These are phyloP conservation scores for Paedocypris micromegethes DNA, from an alignment of 2,797 vertebrate genomes.

Conservation along the genomic window DNA sequence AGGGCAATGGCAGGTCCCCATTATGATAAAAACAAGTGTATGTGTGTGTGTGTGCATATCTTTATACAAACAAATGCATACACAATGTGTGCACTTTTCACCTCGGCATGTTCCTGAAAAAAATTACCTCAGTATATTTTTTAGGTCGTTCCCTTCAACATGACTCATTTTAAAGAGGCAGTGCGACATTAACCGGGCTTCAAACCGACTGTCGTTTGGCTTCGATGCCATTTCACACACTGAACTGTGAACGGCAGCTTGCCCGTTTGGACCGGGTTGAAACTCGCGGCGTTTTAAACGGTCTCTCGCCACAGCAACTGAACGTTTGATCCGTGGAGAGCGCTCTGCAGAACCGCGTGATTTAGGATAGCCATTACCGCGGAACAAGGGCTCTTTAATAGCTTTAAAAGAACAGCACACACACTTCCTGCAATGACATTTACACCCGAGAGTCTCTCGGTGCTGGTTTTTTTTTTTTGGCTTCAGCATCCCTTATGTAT, in stretches of 20 bases:
- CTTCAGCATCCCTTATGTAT: slow-evolving; percentile 8
- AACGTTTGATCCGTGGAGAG: slow-evolving; percentile 9
- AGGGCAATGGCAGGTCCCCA: no score
- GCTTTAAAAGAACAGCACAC: slow-evolving; percentile 35
- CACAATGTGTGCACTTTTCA: no score
- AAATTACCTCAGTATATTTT: no score
- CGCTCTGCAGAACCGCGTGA: slow-evolving; percentile 4
- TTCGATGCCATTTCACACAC: no score
- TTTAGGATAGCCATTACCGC: slow-evolving; percentile 21
- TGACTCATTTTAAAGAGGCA: no score
- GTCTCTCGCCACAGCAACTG: not conserved
- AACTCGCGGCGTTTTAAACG: not conserved
- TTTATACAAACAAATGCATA: no score
- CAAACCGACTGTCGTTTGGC: no score
- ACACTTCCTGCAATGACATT: slow-evolving; percentile 17
- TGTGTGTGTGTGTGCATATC: no score
- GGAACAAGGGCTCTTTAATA: slow-evolving; percentile 16
- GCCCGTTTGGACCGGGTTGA: not conserved
- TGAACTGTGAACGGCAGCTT: not conserved
- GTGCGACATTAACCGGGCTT: no score
- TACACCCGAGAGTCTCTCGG: not conserved
- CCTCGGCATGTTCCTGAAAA: no score
- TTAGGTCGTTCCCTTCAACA: no score
- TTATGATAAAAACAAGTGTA: no score
- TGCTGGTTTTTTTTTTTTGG: not conserved